Conservation (phyloP, 2,113 vertebrate genomes). For the Recurvirostra avosetta region DNA sequence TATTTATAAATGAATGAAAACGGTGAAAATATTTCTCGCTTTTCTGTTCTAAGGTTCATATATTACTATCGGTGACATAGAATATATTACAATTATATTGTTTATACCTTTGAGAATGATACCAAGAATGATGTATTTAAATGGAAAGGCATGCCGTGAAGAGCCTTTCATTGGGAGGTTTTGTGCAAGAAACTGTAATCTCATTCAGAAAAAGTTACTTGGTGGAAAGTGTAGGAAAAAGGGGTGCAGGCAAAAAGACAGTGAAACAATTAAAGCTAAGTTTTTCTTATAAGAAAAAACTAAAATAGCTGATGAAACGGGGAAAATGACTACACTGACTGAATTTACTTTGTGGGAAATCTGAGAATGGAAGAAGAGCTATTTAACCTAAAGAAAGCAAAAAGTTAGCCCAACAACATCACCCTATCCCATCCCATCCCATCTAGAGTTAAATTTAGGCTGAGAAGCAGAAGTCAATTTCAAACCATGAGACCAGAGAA, state of each 20-base stretch:
- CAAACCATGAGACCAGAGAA: neutral
- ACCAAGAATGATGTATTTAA: neutral
- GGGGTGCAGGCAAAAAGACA: neutral
- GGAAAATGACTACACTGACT: neutral
- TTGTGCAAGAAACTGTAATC: neutral
- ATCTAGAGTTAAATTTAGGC: neutral
- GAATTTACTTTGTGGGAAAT: neutral
- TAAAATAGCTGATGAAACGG: neutral
- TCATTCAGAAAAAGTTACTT: neutral
- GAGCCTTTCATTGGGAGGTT: neutral
- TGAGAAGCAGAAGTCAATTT: neutral
- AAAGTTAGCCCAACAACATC: neutral
- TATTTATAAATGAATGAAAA: neutral
- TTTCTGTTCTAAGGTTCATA: neutral
- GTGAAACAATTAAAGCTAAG: neutral
- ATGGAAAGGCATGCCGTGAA: neutral
- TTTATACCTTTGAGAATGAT: neutral
- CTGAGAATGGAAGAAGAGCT: neutral
- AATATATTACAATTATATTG: neutral
- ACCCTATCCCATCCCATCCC: too few species aligned
- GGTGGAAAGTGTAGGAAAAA: neutral
- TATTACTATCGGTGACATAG: fast-evolving
- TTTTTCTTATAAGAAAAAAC: neutral
- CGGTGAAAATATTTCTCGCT: neutral
- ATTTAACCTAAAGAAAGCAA: neutral